These are phyloP conservation scores for Cremastinae sp. DNA, from an alignment of 2,888 invertebrate species.

Conservation along the genomic window DNA sequence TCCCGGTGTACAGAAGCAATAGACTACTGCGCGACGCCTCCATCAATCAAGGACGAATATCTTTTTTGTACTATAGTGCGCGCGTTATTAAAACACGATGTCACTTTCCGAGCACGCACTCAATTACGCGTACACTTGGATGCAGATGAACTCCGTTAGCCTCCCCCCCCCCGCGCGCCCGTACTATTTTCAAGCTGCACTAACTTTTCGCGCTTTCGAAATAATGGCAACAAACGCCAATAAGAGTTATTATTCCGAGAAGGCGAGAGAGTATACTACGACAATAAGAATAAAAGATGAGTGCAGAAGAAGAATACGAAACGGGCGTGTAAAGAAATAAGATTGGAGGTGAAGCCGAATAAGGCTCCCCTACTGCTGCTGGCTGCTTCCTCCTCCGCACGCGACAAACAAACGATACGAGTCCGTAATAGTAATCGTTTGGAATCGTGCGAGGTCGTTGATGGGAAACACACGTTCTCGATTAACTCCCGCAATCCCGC, in stretches of 20 bases:
- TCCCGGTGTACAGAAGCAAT: slow-evolving; percentile 30
- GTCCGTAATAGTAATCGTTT: too few relatives aligned
- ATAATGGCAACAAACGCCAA: neutral
- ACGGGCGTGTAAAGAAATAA: too few relatives aligned
- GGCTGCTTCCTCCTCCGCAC: too few relatives aligned
- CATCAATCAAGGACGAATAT: slow-evolving; percentile 65
- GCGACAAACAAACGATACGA: too few relatives aligned
- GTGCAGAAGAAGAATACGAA: too few relatives aligned
- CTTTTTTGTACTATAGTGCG: slow-evolving; percentile 53
- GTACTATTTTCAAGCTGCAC: slow-evolving; percentile 12
- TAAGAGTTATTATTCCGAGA: too few relatives aligned
- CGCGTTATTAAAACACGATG: slow-evolving; percentile 35
- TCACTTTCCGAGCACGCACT: slow-evolving; percentile 53
- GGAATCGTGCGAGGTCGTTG: too few relatives aligned
- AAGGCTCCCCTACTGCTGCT: too few relatives aligned
- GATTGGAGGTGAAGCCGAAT: too few relatives aligned
- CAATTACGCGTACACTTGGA: slow-evolving; percentile 59
- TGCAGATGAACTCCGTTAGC: slow-evolving; percentile 4
- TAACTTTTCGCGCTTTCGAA: neutral
- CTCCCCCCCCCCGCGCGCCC: neutral
- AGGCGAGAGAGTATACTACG: neutral
- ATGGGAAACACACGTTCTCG: too few relatives aligned
- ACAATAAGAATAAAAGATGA: too few relatives aligned
- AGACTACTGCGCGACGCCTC: slow-evolving; percentile 48
- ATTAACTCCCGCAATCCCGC: too few relatives aligned